Percentiles rank a stretch among this genome's conserved stretches.
Conservation (phyloP, 92 coral and sea anemone genomes). For the Virgularia gustaviana region DNA sequence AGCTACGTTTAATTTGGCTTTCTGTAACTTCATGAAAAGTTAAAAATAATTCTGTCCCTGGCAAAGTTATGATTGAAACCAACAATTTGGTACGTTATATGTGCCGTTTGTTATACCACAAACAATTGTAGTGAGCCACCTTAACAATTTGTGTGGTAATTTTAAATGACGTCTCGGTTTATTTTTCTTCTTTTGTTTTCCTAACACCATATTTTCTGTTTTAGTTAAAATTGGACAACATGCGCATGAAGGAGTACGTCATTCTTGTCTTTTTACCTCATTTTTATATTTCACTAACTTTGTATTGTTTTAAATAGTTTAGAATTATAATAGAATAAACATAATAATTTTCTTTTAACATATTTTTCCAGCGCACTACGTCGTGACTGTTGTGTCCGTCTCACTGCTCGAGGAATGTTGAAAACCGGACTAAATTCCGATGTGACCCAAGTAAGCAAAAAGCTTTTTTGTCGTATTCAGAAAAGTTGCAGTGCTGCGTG, state of each 20-base stretch:
- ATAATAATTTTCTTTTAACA: not conserved
- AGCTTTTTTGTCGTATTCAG: not conserved
- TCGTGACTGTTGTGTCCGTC: constrained; percentile 69
- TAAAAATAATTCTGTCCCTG: too few relatives aligned
- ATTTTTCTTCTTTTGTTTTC: not conserved
- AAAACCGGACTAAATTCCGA: constrained; percentile 88
- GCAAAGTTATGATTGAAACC: too few relatives aligned
- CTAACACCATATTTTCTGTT: not conserved
- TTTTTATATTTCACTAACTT: not conserved
- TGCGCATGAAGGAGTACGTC: constrained; percentile 76
- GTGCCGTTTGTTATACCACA: too few relatives aligned
- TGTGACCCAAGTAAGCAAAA: constrained; percentile 69
- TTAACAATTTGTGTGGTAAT: too few relatives aligned
- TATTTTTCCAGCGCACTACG: constrained; percentile 74
- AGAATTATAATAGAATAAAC: too few relatives aligned
- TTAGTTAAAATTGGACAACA: constrained; percentile 74
- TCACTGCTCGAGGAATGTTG: constrained; percentile 68
- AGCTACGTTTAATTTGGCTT: too few relatives aligned
- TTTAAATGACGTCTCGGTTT: too few relatives aligned
- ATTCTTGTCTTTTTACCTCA: too few relatives aligned
- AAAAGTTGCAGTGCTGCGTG: too few relatives aligned
- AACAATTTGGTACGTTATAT: too few relatives aligned
- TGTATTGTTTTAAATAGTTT: not conserved
- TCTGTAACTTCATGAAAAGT: too few relatives aligned
- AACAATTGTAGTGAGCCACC: too few relatives aligned